A percentile compares a stretch with the other conserved stretches of the same genome.
phyloP scores from a whole-genome alignment of 2,888 invertebrate species.

The Plebejus anna region DNA sequence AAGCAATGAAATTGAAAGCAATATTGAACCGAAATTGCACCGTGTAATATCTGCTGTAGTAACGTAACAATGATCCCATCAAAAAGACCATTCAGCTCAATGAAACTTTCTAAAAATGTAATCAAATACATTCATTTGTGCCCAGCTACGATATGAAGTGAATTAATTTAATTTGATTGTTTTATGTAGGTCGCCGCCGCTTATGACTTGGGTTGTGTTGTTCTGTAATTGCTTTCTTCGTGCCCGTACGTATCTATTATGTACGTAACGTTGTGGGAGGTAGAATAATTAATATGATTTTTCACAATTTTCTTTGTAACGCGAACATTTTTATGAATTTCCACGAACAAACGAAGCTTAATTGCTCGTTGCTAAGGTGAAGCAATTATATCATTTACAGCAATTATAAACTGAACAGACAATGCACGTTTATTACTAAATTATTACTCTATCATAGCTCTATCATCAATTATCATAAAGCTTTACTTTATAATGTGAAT shows the following conservation, averaged over 20 bases:
- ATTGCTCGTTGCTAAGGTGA: conserved; percentile 12
- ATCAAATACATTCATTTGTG: not conserved
- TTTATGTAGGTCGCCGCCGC: conserved; percentile 30
- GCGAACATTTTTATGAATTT: conserved; percentile 32
- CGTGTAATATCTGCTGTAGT: too few species aligned
- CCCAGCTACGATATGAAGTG: not conserved
- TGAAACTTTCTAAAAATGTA: conserved; percentile 3
- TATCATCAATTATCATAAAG: not conserved
- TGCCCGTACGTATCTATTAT: conserved; percentile 47
- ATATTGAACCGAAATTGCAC: too few species aligned
- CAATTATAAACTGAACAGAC: not conserved
- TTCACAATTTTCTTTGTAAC: conserved; percentile 38
- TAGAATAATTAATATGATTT: conserved; percentile 39
- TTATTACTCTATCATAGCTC: not conserved
- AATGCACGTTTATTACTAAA: not conserved
- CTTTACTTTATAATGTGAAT: not conserved
- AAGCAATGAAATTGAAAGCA: too few species aligned
- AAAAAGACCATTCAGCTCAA: not conserved
- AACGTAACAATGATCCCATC: not conserved
- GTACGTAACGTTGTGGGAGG: conserved; percentile 48
- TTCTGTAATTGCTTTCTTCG: conserved; percentile 57
- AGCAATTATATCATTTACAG: conserved; percentile 14
- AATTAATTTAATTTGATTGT: conserved; percentile 23
- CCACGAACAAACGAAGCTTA: conserved; percentile 25
- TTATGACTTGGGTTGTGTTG: conserved; percentile 38